Evolutionary conservation across 2,888 invertebrate genomes (phyloP), one percentile per base, ranked within the genome.

Genomic region (Drosophila tripunctata): DNA sequence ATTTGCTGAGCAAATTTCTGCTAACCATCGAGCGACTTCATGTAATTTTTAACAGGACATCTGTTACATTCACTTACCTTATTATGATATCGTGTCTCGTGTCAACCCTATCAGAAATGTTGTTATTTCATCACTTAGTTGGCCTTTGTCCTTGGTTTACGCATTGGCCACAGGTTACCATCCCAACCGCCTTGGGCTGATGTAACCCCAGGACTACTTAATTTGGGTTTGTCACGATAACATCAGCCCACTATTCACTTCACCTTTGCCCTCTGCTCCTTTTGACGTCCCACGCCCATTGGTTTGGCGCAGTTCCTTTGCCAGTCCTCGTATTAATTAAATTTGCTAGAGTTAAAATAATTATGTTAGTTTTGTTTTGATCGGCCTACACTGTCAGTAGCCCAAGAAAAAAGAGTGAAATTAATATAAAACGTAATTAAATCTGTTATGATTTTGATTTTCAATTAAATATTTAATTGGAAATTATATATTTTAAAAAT

Each of bases 171-270:
- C 41, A 31, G 30, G 27, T 64, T 55, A 15, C 35, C 43, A 6
- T 14, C 36, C 40, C 41, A 14, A 27, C 47, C 14, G 31, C 51
- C 31, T 31, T 31, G 24, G 54, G 58, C 67, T 81, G 80, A 81
- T 81, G 80, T 81, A 87, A 87, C 71, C 87, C 68, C 63, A 57
- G 64, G 35, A 67, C 58, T 51, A 64, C 75, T 68, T 83, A 74
- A 87, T 83, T 83, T 83, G 68, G 76, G 70, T 74, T 83, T 87
- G 87, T 85, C 83, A 83, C 83, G 83, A 76, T 72, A 82, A 41
- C 65, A 70, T 74, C 79, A 52, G 62, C 57, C 52, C 43, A 58
- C 67, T 27, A 19, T 27, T 3, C 19, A 10, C 27, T 27, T 10
- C 27, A 8, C 10, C 24, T 2, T 8, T 8, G 1, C 3, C 24